phyloP scores from a whole-genome alignment of 1,140 invertebrate genomes.

The Drosophila nasuta region DNA sequence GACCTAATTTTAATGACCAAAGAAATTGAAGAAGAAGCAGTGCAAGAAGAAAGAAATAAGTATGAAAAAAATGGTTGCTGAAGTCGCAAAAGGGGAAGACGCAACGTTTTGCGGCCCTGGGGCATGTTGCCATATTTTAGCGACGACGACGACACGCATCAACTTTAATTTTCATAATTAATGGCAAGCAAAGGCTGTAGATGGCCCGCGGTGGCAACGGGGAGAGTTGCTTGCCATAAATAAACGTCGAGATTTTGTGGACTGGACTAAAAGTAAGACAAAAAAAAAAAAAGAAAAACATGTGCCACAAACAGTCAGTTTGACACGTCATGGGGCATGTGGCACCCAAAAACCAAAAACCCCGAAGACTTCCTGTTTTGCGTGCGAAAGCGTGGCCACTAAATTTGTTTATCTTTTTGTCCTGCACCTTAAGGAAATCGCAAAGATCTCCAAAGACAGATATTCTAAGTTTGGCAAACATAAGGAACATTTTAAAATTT shows the following conservation, averaged over 20 bases:
- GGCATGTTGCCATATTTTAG: constrained; percentile 61
- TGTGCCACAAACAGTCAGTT: constrained; percentile 36
- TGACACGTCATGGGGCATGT: constrained; percentile 41
- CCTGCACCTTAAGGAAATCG: constrained; percentile 3
- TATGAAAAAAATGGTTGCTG: constrained; percentile 2
- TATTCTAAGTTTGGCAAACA: constrained; percentile 12
- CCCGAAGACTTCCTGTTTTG: constrained; percentile 57
- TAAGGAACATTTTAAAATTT: constrained; percentile 10
- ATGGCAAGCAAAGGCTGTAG: constrained; percentile 57
- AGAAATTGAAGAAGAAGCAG: constrained; percentile 29
- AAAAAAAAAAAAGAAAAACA: constrained; percentile 31
- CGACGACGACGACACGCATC: constrained; percentile 70
- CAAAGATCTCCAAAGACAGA: constrained; percentile 5
- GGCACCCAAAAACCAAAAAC: constrained; percentile 2
- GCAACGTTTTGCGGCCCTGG: constrained; percentile 24
- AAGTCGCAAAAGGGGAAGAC: constrained; percentile 1
- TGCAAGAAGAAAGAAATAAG: constrained; percentile 9
- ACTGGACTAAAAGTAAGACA: neutral
- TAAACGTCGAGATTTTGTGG: constrained; percentile 43
- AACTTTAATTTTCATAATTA: constrained; percentile 79
- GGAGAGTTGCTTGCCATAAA: constrained; percentile 52
- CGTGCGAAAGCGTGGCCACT: constrained; percentile 46
- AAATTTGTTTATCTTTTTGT: constrained; percentile 8
- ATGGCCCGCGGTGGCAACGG: constrained; percentile 27
- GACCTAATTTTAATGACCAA: constrained; percentile 79